These are phyloP conservation scores for Zalophus californianus DNA, from an alignment of 2,797 vertebrate species.

Conservation along the genomic window DNA sequence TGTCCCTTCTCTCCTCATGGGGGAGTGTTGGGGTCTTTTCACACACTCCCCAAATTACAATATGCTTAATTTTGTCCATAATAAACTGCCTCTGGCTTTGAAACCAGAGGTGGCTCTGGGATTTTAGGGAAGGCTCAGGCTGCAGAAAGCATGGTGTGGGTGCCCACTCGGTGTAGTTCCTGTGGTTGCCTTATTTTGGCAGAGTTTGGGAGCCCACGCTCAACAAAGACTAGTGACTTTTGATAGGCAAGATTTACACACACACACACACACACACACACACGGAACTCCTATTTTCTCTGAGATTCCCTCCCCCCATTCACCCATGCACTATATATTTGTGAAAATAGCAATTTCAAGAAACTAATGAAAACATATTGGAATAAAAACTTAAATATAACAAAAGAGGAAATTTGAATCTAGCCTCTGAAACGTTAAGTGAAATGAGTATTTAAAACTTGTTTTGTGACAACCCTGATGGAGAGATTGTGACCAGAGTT, in stretches of 20 bases:
- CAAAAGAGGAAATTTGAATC: background rate
- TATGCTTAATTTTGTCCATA: constrained; percentile 40
- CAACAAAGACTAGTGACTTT: constrained; percentile 30
- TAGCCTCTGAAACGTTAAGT: background rate
- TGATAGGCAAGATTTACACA: background rate
- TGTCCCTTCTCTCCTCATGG: background rate
- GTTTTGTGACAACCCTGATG: background rate
- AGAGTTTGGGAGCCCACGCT: background rate
- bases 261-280: no score
- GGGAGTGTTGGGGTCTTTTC: background rate
- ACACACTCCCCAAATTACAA: background rate
- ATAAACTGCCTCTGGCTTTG: constrained; percentile 25
- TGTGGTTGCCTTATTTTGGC: background rate
- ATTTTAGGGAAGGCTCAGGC: background rate
- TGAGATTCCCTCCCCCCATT: background rate
- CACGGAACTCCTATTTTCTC: background rate
- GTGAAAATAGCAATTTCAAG: background rate
- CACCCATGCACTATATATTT: background rate
- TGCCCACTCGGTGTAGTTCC: background rate
- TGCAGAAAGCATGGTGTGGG: background rate
- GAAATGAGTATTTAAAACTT: constrained; percentile 37
- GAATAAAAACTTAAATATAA: constrained; percentile 6
- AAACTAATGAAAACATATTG: constrained; percentile 36
- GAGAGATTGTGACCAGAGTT: background rate
- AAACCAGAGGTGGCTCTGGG: background rate